phyloP scores from a whole-genome alignment of 1,140 invertebrate species.

The Parasteatoda tepidariorum region DNA sequence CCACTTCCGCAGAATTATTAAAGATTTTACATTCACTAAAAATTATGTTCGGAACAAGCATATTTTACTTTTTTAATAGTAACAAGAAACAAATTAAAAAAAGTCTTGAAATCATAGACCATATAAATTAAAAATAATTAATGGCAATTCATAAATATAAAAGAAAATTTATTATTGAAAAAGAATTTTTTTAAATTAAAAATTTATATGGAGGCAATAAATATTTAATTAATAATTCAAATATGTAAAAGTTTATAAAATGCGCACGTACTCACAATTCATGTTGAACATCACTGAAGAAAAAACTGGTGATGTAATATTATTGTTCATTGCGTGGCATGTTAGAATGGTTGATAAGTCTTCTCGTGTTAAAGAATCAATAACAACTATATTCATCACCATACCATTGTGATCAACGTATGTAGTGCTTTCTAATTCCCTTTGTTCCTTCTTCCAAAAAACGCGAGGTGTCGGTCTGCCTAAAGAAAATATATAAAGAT shows the following conservation, averaged over 20 bases:
- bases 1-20: too few relatives aligned
- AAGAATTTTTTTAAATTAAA: too few relatives aligned
- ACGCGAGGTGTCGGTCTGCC: constrained; percentile 61
- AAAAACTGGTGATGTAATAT: constrained; percentile 78
- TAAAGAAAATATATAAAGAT: constrained; percentile 16
- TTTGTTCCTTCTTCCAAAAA: constrained; percentile 59
- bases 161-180: too few relatives aligned
- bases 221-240: too few relatives aligned
- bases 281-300: constrained; percentile 87
- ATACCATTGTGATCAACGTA: constrained; percentile 6
- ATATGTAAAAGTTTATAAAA: background rate
- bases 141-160: too few relatives aligned
- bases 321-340: constrained; percentile 86
- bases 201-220: too few relatives aligned
- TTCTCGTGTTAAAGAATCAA: constrained; percentile 77
- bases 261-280: constrained; percentile 79
- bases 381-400: constrained; percentile 64
- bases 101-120: too few relatives aligned
- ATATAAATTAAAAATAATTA: too few relatives aligned
- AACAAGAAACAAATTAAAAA: too few relatives aligned
- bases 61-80: too few relatives aligned
- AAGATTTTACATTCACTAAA: too few relatives aligned
- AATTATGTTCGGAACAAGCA: too few relatives aligned
- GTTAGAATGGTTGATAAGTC: constrained; percentile 85
- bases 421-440: constrained; percentile 55